These are phyloP conservation scores for Ophthalmolycus amberensis DNA, from an alignment of 2,113 vertebrate species.

Conservation along the genomic window DNA sequence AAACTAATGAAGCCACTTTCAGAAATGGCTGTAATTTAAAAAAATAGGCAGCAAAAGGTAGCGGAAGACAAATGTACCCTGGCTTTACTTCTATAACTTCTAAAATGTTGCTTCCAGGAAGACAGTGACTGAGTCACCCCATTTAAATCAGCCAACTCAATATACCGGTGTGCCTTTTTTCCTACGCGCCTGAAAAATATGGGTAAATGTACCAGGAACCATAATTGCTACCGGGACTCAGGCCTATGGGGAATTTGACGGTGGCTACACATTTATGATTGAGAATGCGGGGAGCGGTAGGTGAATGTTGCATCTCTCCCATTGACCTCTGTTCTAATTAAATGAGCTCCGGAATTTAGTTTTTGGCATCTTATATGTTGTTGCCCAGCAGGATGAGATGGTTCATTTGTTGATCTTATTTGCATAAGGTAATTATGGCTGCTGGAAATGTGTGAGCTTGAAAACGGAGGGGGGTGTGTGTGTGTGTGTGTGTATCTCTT, in stretches of 20 bases:
- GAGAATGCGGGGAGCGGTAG: constrained; percentile 25
- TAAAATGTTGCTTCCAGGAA: constrained; percentile 27
- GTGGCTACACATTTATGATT: constrained; percentile 42
- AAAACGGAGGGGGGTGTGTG: constrained; percentile 34
- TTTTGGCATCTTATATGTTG: constrained; percentile 59
- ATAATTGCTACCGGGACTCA: constrained; percentile 45
- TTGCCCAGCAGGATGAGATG: constrained; percentile 58
- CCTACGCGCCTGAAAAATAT: constrained; percentile 16
- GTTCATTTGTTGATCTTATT: constrained; percentile 74
- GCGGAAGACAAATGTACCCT: background rate
- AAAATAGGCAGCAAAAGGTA: background rate
- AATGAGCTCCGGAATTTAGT: constrained; percentile 62
- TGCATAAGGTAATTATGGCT: constrained; percentile 78
- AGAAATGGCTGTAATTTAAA: constrained; percentile 47
- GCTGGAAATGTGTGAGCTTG: constrained; percentile 52
- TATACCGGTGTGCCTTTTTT: background rate
- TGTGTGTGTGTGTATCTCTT: constrained; percentile 17
- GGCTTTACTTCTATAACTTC: background rate
- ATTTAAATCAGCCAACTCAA: constrained; percentile 38
- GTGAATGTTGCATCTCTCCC: constrained; percentile 33
- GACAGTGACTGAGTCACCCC: constrained; percentile 17
- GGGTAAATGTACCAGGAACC: constrained; percentile 23
- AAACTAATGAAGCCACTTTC: constrained; percentile 61
- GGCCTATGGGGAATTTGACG: constrained; percentile 49
- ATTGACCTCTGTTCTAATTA: constrained; percentile 65